Evolutionary conservation across 2,888 invertebrate species (phyloP), one percentile per base, ranked within the genome.

Genomic region (Platycnemis pennipes): DNA sequence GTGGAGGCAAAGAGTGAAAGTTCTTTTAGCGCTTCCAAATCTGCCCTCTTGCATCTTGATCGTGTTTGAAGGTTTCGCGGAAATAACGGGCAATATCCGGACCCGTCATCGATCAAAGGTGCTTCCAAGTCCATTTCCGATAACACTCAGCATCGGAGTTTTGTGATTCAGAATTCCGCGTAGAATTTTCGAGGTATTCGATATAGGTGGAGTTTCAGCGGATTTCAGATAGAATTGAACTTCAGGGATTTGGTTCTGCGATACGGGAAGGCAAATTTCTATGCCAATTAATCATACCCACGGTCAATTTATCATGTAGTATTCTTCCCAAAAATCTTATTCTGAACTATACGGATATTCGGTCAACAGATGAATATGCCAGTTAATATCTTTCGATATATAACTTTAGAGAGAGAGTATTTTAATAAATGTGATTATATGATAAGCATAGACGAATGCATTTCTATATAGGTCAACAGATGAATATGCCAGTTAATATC

Each of bases 61-160:
- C 44, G 13, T n/a, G 45, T 45, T 45, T 22, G 45, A 44, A 26
- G 45, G 45, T 49, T 89, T 89, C 53, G 49, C 53, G 31, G 89
- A 89, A 37, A 53, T 53, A 56, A 37, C 89, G 56, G 56, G 56
- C 63, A 89, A 42, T 42, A 87, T 87, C 87, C 87, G 45, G 42
- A 26, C 56, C 89, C 56, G 56, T 16, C 42, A 26, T 56, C 89
- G 42, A 89, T 89, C 89, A 63, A n/a, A 56, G 56, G 19, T 46
- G 37, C 53, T 89, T 56, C 56, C 42, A 42, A 22, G 56, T 56
- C 42, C 44, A 89, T 89, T 89, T 89, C 89, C 89, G 56, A 16
- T 42, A 89, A 19, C 42, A 2, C 89, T 53, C 8, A 11, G 49
- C 56, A 16, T 37, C 42, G 56, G 13, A 37, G 26, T 37, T 56